Base-by-base conservation (phyloP, 2,113 vertebrate genomes). In the Petroica traversi region DNA sequence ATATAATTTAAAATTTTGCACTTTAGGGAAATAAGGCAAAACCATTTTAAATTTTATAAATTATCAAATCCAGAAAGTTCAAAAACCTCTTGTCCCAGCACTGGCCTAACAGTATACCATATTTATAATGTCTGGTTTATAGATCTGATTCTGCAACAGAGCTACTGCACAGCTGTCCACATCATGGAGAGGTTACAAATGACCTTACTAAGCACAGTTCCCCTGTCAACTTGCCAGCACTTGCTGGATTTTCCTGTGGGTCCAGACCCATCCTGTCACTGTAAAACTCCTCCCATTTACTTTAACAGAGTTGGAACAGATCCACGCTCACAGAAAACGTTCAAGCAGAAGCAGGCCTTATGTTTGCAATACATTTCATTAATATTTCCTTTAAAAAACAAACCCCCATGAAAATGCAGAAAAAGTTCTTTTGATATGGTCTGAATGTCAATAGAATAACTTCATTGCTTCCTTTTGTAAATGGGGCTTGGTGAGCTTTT, bases 361-460 rank as follows among this genome's bases (percentile, higher is more conserved):
- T 67, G 69, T 89, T 75, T 85, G 57, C 72, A 84, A 92, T 63
- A 81, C 20, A 64, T 91, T 78, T 54, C 29, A 91, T 58, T 89
- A 91, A 57, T 49, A 77, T 54, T 95, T 93, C 74, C 91, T 87
- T 85, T 67, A 36, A 55, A 82, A 93, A 92, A 67, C 22, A 91
- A 88, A 34, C 12, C 2, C 8, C 24, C 2, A 12, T n/a, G 28
- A 80, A 88, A 92, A 95, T 29, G n/a, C 31, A 93, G 68, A 59
- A 93, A 63, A 87, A 64, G 14, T 41, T 64, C 12, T 52, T 90
- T 55, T 68, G 57, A 46, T 72, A 54, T 23, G 12, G n/a, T 76
- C 48, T 8, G 64, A 83, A 73, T 41, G 41, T 24, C 48, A 61
- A 26, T 26, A 84, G 11, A 89, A 29, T 38, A 68, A 89, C 33